Base-by-base conservation (phyloP, 2,113 vertebrate species). In the Oxyruncus cristatus region DNA sequence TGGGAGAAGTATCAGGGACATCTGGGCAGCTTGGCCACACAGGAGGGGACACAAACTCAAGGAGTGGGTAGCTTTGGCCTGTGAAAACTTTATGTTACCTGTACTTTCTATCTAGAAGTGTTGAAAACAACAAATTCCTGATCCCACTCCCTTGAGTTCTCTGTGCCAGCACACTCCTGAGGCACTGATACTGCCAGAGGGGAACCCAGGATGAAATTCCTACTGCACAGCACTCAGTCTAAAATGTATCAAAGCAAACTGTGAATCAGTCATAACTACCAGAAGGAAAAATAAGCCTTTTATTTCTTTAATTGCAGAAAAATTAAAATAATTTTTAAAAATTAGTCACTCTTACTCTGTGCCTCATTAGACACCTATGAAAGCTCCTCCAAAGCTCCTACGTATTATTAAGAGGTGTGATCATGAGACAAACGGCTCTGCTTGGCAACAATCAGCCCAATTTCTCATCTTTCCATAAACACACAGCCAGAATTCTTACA, bases 331-430 rank as follows among this genome's bases (percentile, higher is more conserved):
- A n/a, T n/a, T 5, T 49, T 15, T 11, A 58, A 35, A 62, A 81
- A 41, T 24, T 14, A 62, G 65, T 39, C 28, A 13, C 26, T 65
- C 49, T 82, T 79, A 71, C 41, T 47, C 65, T 53, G 49, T 62
- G 86, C 62, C 90, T 94, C 90, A 80, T 93, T 95, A 89, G 92
- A 94, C 83, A 93, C 85, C 85, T 82, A 12, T 81, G 62, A 92
- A 92, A 90, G 65, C 82, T 81, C 39, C 76, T 76, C 24, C 1
- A 79, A 79, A 89, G 93, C 88, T 92, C 71, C 72, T 61, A 14
- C 41, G 14, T 7, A 26, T 85, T 85, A 46, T 87, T 62, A 74
- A 23, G 53, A 75, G 56, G 74, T 49, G 44, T 3, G 23, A 53
- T 33, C 46, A 35, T 39, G 56, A 95, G 92, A 77, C 61, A 79